These are phyloP conservation scores for Cryptus armator DNA, from an alignment of 2,888 invertebrate species.

Conservation along the genomic window DNA sequence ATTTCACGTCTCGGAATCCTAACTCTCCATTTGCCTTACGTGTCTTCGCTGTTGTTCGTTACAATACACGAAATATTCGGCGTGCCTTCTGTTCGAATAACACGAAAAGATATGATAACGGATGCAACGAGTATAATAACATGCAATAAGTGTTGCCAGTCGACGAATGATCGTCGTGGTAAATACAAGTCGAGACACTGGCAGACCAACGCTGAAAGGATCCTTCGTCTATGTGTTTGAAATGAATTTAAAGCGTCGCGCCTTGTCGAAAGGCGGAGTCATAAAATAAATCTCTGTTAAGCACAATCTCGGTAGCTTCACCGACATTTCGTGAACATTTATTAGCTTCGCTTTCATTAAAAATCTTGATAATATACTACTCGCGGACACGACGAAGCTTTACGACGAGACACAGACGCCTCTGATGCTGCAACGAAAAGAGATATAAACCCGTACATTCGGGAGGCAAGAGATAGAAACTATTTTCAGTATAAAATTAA, in stretches of 20 bases:
- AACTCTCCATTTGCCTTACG: not conserved
- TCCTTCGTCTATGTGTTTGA: conserved; percentile 42
- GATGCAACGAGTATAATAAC: too few species aligned
- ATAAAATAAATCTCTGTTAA: conserved; percentile 76
- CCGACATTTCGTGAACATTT: conserved; percentile 74
- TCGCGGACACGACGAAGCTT: conserved; percentile 63
- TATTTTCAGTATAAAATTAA: not conserved
- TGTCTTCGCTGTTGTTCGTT: not conserved
- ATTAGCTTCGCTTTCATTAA: conserved; percentile 77
- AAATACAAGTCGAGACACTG: too few species aligned
- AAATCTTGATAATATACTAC: conserved; percentile 76
- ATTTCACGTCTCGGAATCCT: conserved; percentile 60
- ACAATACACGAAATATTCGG: not conserved
- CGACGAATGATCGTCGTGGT: conserved; percentile 6
- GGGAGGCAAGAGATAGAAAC: not conserved
- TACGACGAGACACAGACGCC: conserved; percentile 55
- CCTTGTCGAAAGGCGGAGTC: conserved; percentile 78
- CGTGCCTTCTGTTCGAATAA: not conserved
- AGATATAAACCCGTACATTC: not conserved
- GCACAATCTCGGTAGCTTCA: conserved; percentile 34
- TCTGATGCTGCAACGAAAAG: not conserved
- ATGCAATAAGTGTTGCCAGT: too few species aligned
- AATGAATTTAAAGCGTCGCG: conserved; percentile 76
- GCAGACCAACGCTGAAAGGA: too few species aligned
- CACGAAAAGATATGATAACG: conserved; percentile 2